Base-by-base conservation (phyloP, 2,113 vertebrate species). In the Oncorhynchus keta region DNA sequence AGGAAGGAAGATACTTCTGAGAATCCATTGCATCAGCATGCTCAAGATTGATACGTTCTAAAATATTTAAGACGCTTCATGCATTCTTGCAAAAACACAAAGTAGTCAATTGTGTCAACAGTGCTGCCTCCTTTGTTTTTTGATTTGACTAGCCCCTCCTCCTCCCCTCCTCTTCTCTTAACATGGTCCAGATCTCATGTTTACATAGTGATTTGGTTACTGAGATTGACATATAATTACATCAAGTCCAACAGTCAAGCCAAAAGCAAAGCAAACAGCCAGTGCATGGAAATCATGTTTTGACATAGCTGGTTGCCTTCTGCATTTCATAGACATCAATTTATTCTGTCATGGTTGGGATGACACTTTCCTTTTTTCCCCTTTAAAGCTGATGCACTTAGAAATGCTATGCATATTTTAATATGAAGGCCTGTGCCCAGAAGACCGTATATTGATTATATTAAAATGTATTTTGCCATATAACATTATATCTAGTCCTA, bases 171-270 rank as follows among this genome's bases (percentile, higher is more conserved):
- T 28, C 26, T 74, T 71, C 45, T 30, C 11, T 45, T 62, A 22
- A 22, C 59, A 59, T 74, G 48, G 68, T 77, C 55, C 49, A 5
- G 24, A 4, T 32, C 70, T 72, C 49, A 20, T 59, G 79, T 84
- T 45, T 45, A 85, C 87, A 84, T 77, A 81, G 68, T 70, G 72
- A 79, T 86, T 81, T 77, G 81, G 69, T 84, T 85, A 76, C 75
- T 16, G 59, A 77, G 85, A 87, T 49, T 85, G 85, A 89, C 83
- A 83, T 78, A 87, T 89, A 87, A 87, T 85, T 85, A 83, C 72
- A 87, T 81, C 71, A 79, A 72, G 59, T 67, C 68, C 72, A 83
- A 39, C 74, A 82, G 81, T 75, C 72, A 70, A 67, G 75, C 77
- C 76, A 78, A 80, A 77, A 45, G 32, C 72, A 79, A 75, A 81